A percentile compares a stretch with the other conserved stretches of the same genome.
Conservation (phyloP, 2,797 vertebrate species). For the Tauraco hartlaubi region DNA sequence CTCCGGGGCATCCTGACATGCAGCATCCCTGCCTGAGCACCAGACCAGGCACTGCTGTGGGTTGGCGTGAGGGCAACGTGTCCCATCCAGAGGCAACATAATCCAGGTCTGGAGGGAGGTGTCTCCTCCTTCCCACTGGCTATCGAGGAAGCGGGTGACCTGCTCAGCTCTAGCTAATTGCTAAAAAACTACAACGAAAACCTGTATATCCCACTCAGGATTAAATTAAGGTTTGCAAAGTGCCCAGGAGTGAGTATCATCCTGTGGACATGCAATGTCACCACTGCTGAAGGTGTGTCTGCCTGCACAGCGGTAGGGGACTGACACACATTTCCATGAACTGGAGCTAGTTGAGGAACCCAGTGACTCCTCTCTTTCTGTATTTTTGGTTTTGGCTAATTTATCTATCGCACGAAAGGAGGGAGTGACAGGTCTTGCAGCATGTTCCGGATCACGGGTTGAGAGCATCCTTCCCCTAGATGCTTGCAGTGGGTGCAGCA, state of each 20-base stretch:
- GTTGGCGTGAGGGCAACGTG: accelerated
- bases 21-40: neutral
- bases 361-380: neutral
- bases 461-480: neutral
- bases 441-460: accelerated
- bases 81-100: neutral
- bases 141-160: neutral
- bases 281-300: neutral
- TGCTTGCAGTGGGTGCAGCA: neutral
- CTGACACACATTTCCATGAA: neutral
- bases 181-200: neutral
- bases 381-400: neutral
- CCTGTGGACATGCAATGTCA: neutral
- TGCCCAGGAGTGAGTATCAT: neutral
- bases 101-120: neutral
- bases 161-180: neutral
- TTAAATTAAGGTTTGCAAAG: neutral
- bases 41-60: accelerated
- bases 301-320: neutral
- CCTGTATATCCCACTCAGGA: too few relatives aligned
- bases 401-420: neutral
- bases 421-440: neutral
- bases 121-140: neutral
- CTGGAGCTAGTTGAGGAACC: neutral
- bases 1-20: accelerated